Evolutionary conservation across 2,113 vertebrate genomes (phyloP), one percentile per base, ranked within the genome.

Genomic region (Lagopus leucura): DNA sequence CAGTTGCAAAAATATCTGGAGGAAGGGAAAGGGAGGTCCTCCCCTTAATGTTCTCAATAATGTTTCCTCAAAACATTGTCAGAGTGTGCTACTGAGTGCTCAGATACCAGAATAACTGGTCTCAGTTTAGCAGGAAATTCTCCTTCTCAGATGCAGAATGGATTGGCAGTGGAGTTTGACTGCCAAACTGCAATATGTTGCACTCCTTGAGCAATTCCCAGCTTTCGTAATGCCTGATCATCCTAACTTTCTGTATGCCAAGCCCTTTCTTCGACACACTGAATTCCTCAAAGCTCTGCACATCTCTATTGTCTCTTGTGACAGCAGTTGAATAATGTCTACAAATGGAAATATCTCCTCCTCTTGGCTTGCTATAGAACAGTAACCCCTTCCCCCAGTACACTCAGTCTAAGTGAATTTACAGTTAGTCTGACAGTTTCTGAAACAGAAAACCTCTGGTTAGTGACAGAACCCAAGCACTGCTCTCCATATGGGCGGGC

Each of bases 371-470:
- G 72, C 79, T 73, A 9, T 42, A 34, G 47, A 91, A 32, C 27
- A 52, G 21, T 86, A 88, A 79, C 47, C 58, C 58, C 70, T 58
- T 84, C 92, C 83, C 73, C 85, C 89, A 63, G 3, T 69, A 91
- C 50, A 57, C 67, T 77, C 82, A 57, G n/a, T 69, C 65, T 92
- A 86, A 94, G 90, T 82, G 89, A 73, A 93, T 94, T 95, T 94
- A 90, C 85, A 88, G 61, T 61, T 78, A 78, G 72, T 38, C 80
- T 92, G 85, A 81, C 61, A 88, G 75, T 60, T 91, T 86, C 65
- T 94, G 91, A 81, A 84, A 76, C 0, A 79, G 73, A 91, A 96
- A 83, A 70, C 72, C 61, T 83, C 72, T 81, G 88, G 38, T 89
- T 86, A 71, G 20, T 16, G 43, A 80, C 72, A 64, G 32, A 82